Evolutionary conservation across 2,888 invertebrate species (phyloP).

Genomic region (Troglohyphantes excavatus): DNA sequence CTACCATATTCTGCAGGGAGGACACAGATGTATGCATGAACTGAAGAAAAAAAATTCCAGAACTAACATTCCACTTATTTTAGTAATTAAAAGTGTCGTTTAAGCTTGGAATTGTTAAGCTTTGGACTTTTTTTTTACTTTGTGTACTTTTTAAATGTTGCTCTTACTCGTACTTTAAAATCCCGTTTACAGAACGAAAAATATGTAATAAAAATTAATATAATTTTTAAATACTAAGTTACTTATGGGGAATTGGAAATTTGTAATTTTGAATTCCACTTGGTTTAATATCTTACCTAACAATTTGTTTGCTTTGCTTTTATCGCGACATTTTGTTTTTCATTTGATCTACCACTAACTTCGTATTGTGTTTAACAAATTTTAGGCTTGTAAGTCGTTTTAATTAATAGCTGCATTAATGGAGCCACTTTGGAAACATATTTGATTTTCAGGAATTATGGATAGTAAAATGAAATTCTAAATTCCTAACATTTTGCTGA

Average conservation of each 20-base stretch:
- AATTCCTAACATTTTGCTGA: too few species aligned
- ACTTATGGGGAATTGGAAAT: neutral
- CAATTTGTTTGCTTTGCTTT: neutral
- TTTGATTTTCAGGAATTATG: too few species aligned
- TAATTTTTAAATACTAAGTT: neutral
- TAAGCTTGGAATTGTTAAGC: neutral
- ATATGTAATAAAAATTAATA: neutral
- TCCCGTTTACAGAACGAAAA: neutral
- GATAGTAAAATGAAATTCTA: too few species aligned
- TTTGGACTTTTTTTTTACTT: neutral
- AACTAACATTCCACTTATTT: constrained; percentile 4
- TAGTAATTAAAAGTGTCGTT: neutral
- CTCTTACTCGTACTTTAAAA: neutral
- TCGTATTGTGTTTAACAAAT: neutral
- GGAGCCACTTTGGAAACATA: too few species aligned
- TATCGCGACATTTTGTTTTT: neutral
- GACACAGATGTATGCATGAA: too few species aligned
- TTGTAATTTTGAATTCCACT: neutral
- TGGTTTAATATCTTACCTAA: neutral
- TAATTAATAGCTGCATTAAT: too few species aligned
- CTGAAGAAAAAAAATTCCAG: neutral
- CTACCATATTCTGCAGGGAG: neutral
- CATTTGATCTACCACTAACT: neutral
- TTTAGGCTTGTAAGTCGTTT: neutral
- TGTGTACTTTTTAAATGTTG: constrained; percentile 5